These are phyloP conservation scores for Centruroides vittatus DNA, from an alignment of 1,140 invertebrate genomes.

Conservation along the genomic window DNA sequence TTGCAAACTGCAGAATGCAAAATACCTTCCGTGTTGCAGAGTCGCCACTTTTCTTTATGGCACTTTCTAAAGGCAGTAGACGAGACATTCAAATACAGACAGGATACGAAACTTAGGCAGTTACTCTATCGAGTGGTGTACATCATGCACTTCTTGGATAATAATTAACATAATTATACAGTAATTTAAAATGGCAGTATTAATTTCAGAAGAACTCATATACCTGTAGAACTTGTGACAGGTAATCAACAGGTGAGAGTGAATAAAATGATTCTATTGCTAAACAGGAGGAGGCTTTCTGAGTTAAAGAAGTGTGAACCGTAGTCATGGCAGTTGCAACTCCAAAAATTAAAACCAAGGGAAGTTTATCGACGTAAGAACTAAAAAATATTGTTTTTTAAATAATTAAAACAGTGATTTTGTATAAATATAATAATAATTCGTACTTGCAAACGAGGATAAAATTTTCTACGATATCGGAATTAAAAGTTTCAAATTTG, in stretches of 20 bases:
- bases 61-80: no score
- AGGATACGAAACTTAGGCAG: no score
- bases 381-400: slow-evolving; percentile 18
- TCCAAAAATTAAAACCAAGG: slow-evolving; percentile 31
- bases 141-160: no score
- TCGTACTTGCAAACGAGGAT: slow-evolving; percentile 26
- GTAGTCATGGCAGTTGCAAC: slow-evolving; percentile 29
- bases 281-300: slow-evolving; percentile 26
- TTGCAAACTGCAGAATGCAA: no score
- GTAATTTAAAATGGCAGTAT: background rate
- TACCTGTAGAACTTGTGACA: slow-evolving; percentile 7
- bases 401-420: no score
- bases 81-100: no score
- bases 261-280: slow-evolving; percentile 26
- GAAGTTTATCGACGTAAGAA: slow-evolving; percentile 26
- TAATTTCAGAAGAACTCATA: slow-evolving; percentile 1
- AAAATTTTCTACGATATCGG: slow-evolving; percentile 28
- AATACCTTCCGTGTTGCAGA: no score
- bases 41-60: no score
- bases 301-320: slow-evolving; percentile 28
- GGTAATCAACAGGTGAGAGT: background rate
- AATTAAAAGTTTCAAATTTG: slow-evolving; percentile 28
- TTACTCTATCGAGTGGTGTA: no score
- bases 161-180: no score
- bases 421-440: background rate